Evolutionary conservation across 1,140 invertebrate genomes (phyloP), one percentile per base, ranked within the genome.

Genomic region (Drosophila kepulauana): DNA sequence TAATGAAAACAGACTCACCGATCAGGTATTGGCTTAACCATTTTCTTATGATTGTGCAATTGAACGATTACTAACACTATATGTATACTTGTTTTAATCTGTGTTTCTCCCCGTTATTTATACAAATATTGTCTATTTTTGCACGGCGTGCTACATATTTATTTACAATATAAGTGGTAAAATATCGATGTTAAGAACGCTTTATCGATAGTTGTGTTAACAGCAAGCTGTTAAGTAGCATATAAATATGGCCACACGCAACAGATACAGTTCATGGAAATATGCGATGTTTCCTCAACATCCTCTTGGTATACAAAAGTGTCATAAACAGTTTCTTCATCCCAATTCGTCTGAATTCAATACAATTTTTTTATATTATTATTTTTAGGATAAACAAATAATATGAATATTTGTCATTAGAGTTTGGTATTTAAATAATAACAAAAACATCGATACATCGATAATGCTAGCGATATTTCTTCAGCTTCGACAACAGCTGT

Each of bases 11-110:
- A 25, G 3, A 78, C 73, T 51, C 51, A 87, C 82, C 82, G 66
- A 43, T 82, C 79, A 43, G 82, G 82, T 66, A 87, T 88, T 5
- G 61, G 5, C 41, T 79, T 79, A 7, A 2, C 16, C 81, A 85
- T 85, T 54, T 5, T 54, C 1, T 25, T 33, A 15, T 15, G 28
- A 33, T 15, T 1, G 3, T 35, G 4, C 3, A 15, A 10, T 7
- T 43, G 25, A 11, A 16, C 6, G 4, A 16, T 10, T 20, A 25
- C 20, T 25, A 25, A 25, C 15, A 56, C 16, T 16, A 11, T 5
- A 5, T 8, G 1, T 54, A 20, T 7, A 51, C 2, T n/a, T 52
- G 49, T 56, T 28, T 33, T 11, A 45, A 16, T 30, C 30, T 43
- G 35, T 8, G 35, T 16, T 20, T 41, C 6, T 57, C 3, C 33